These are phyloP conservation scores for Pterocles gutturalis DNA, from an alignment of 2,113 vertebrate genomes.

Conservation along the genomic window DNA sequence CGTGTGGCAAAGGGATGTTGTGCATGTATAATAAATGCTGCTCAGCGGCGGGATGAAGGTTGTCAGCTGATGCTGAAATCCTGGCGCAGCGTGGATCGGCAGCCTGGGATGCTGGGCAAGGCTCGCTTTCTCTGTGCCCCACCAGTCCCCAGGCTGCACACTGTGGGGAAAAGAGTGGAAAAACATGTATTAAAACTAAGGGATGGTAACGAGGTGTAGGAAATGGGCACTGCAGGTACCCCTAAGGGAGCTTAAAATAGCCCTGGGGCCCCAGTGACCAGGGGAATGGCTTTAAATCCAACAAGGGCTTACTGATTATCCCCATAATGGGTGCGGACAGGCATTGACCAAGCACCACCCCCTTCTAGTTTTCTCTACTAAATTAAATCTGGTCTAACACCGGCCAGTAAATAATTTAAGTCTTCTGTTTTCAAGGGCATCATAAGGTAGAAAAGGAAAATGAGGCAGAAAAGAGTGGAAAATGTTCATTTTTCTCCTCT, in stretches of 20 bases:
- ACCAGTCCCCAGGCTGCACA: rapidly evolving
- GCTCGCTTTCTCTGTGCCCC: neutral
- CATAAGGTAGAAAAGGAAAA: neutral
- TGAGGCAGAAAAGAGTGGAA: neutral
- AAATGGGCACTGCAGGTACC: neutral
- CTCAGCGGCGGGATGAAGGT: neutral
- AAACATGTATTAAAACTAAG: neutral
- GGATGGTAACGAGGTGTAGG: neutral
- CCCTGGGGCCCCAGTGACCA: neutral
- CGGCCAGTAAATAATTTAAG: neutral
- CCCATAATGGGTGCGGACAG: rapidly evolving
- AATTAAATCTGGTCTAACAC: neutral
- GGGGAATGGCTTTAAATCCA: neutral
- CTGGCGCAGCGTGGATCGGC: neutral
- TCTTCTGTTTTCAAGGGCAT: neutral
- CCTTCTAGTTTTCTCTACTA: neutral
- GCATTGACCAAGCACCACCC: neutral
- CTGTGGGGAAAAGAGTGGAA: neutral
- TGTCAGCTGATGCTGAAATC: neutral
- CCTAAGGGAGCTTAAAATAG: neutral
- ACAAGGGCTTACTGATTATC: neutral
- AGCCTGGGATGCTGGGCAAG: neutral
- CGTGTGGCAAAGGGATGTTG: neutral
- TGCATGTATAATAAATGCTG: neutral
- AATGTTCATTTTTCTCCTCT: constrained; percentile 1